A percentile compares a stretch with the other conserved stretches of the same genome.
Evolutionary conservation across 2,113 vertebrate genomes (phyloP).

Genomic region (Gila orcuttii): DNA sequence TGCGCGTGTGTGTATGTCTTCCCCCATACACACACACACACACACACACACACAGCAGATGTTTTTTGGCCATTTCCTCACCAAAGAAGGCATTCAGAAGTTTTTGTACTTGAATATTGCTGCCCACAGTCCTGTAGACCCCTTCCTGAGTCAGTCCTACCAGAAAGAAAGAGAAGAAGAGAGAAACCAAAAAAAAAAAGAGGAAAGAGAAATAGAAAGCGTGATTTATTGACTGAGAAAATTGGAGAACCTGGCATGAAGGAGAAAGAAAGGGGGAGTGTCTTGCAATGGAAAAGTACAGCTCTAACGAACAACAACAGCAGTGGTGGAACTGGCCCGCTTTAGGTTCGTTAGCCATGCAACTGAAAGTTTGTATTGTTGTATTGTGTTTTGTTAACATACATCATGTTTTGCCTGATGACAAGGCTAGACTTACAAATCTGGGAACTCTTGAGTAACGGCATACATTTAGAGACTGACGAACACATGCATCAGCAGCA

Average conservation of each 20-base stretch:
- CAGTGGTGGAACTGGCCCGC: not conserved
- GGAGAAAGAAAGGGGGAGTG: conserved; percentile 46
- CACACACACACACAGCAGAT: conserved; percentile 24
- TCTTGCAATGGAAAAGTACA: conserved; percentile 64
- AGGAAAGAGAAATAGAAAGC: conserved; percentile 29
- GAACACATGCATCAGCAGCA: conserved; percentile 4
- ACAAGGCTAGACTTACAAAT: not conserved
- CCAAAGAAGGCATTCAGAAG: conserved; percentile 94
- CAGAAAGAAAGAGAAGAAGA: conserved; percentile 55
- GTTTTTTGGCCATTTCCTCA: conserved; percentile 71
- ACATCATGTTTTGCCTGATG: conserved; percentile 20
- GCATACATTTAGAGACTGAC: not conserved
- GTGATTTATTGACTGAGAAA: conserved; percentile 14
- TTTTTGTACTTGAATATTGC: conserved; percentile 98
- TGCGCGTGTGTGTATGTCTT: not conserved
- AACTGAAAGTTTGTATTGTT: not conserved
- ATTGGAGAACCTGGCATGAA: conserved; percentile 17
- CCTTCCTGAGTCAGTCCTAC: conserved; percentile 89
- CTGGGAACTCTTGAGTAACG: conserved; percentile 7
- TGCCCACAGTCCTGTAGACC: conserved; percentile 93
- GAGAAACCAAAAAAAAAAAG: not conserved
- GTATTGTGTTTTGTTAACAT: not conserved
- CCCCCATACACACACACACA: conserved; percentile 9
- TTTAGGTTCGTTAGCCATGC: not conserved
- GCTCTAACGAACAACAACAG: conserved; percentile 22